Evolutionary conservation across 2,888 invertebrate species (phyloP), one percentile per base, ranked within the genome.

Genomic region (Muscina levida): DNA sequence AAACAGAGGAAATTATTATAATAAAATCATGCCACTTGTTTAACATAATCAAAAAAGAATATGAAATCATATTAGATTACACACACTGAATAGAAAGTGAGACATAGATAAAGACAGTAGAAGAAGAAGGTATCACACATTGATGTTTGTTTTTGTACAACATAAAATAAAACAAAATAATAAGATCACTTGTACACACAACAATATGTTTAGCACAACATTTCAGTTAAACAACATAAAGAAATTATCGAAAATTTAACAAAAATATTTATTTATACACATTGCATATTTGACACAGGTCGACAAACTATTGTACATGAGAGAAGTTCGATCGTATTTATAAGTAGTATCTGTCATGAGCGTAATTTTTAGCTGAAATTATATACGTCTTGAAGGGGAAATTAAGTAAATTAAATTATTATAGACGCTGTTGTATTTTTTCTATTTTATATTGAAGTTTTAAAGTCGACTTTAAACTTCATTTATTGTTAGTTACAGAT

Each of bases 231-330:
- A 68, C 39, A 44, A 53, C 26, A 68, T 48, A 53, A 72, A 53
- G 44, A 46, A 24, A 65, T 13, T 39, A 44, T 59, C 8, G 81
- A 75, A 75, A 76, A 68, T 76, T 77, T 83, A 82, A 76, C n/a
- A 80, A 17, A 46, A 44, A 24, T 17, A n/a, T 31, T 72, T 51
- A 19, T 26, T 62, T 62, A 46, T 17, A 71, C 51, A 31, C 3
- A 31, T 5, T 8, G 8, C 8, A 31, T 44, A 8, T 44, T 31
- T 62, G 73, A 76, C 22, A 62, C 62, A 62, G 62, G 62, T 62
- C 62, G 22, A 62, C 15, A 42, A 42, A 39, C 11, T n/a, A n/a
- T n/a, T n/a, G n/a, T n/a, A n/a, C n/a, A n/a, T n/a, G n/a, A n/a
- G n/a, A n/a, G n/a, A n/a, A n/a, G n/a, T n/a, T n/a, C n/a, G n/a